A percentile compares a stretch with the other conserved stretches of the same genome.
Conservation (phyloP, 1,140 invertebrate genomes). For the Zaprionus ornatus region DNA sequence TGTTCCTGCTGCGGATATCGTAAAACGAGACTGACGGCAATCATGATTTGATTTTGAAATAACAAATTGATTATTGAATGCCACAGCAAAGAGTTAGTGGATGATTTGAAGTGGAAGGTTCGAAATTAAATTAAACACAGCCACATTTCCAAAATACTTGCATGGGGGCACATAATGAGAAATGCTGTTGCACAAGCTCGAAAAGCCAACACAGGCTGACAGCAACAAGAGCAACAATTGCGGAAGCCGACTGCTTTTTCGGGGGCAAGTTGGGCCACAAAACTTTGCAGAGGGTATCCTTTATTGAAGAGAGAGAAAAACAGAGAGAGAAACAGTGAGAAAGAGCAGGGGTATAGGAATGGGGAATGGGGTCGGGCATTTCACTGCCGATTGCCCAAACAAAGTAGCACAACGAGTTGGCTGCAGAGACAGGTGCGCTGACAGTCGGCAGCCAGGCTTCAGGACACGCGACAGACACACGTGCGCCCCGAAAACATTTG, state of each 20-base stretch:
- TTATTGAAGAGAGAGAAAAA: neutral
- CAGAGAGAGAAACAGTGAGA: neutral
- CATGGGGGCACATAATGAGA: slow-evolving; percentile 7
- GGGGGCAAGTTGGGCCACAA: slow-evolving; percentile 30
- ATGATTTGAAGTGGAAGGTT: slow-evolving; percentile 42
- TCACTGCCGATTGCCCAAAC: slow-evolving; percentile 50
- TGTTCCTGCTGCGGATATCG: neutral
- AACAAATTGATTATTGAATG: neutral
- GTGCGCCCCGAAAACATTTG: slow-evolving; percentile 55
- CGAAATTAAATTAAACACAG: slow-evolving; percentile 45
- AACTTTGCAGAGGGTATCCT: slow-evolving; percentile 20
- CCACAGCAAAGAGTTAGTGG: neutral
- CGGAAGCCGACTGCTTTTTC: slow-evolving; percentile 23
- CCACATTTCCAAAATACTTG: slow-evolving; percentile 28
- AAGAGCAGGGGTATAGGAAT: neutral
- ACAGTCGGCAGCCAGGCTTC: slow-evolving; percentile 10
- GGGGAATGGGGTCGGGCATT: slow-evolving; percentile 25
- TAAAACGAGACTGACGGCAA: neutral
- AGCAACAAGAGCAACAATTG: slow-evolving; percentile 31
- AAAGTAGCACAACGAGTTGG: slow-evolving; percentile 27
- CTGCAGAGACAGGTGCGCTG: slow-evolving; percentile 33
- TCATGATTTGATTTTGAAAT: neutral
- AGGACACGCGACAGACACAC: slow-evolving; percentile 22
- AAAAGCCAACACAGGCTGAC: slow-evolving; percentile 6
- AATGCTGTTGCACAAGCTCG: slow-evolving; percentile 30